These are phyloP conservation scores for Scyliorhinus canicula DNA, from an alignment of 2,797 vertebrate species.

Conservation along the genomic window DNA sequence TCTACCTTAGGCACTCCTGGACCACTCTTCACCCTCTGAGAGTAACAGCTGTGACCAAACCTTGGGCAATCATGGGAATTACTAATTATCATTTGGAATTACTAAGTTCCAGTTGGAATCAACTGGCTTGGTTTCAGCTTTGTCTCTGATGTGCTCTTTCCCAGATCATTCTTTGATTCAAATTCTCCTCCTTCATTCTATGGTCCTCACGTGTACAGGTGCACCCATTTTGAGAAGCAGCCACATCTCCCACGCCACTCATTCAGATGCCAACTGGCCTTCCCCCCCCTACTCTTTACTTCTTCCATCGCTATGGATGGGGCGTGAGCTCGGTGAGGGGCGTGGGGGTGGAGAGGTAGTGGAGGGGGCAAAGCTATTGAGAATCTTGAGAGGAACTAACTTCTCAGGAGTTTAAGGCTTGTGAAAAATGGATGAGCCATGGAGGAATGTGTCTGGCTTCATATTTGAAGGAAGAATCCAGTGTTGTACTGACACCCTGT, in stretches of 20 bases:
- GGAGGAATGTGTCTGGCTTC: neutral
- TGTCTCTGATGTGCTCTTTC: neutral
- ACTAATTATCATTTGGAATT: too few relatives aligned
- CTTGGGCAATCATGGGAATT: too few relatives aligned
- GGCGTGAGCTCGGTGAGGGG: neutral
- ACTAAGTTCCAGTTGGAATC: neutral
- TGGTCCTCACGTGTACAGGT: neutral
- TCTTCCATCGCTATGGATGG: neutral
- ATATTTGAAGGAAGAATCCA: neutral
- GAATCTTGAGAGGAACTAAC: neutral
- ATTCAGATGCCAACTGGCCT: neutral
- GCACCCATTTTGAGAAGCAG: neutral
- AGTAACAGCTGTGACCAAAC: neutral
- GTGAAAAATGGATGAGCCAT: neutral
- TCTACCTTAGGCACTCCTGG: neutral
- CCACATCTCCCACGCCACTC: neutral
- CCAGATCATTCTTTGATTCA: neutral
- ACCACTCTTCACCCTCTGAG: neutral
- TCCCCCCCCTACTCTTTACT: neutral
- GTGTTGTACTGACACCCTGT: slow-evolving; percentile 8
- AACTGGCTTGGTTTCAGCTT: neutral
- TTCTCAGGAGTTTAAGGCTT: neutral
- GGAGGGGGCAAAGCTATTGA: neutral
- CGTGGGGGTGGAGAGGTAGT: neutral
- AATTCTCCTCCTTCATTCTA: neutral